A percentile compares a stretch with the other conserved stretches of the same genome.
Conservation (phyloP, 37 sponge, comb jelly and placozoan genomes). For the Chondrosia reniformis region DNA sequence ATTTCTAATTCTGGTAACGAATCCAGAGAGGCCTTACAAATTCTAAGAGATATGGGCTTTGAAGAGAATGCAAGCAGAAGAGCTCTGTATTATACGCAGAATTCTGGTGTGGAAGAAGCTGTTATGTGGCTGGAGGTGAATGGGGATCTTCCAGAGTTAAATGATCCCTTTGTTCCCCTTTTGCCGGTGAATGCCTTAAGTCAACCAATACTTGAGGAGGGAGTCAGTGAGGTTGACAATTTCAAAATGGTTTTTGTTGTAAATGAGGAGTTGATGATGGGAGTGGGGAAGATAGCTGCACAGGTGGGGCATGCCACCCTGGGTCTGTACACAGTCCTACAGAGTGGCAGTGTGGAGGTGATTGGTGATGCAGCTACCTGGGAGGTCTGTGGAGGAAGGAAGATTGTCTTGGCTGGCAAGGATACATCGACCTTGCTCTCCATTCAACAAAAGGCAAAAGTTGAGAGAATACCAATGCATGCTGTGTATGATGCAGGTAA, state of each 20-base stretch:
- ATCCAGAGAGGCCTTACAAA: too few relatives aligned
- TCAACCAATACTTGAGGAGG: background rate
- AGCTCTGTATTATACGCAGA: conserved; percentile 61
- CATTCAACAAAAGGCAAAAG: conserved; percentile 37
- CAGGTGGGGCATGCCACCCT: conserved; percentile 85
- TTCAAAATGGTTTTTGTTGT: conserved; percentile 83
- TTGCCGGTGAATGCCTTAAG: conserved; percentile 22
- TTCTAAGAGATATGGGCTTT: conserved; percentile 67
- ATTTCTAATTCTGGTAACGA: too few relatives aligned
- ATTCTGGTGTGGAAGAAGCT: conserved; percentile 52
- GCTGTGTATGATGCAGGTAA: conserved; percentile 72
- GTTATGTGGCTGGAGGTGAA: conserved; percentile 73
- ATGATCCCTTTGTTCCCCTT: conserved; percentile 47
- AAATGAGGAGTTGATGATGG: conserved; percentile 70
- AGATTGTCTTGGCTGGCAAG: conserved; percentile 61
- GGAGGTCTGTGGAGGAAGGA: conserved; percentile 52
- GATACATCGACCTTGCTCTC: conserved; percentile 37
- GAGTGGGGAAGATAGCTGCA: conserved; percentile 73
- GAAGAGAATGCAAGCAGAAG: conserved; percentile 64
- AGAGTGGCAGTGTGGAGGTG: background rate
- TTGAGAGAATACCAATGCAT: conserved; percentile 22
- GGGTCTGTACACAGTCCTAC: conserved; percentile 45
- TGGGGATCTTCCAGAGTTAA: conserved; percentile 52
- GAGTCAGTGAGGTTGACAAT: background rate
- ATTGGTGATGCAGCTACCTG: conserved; percentile 20